Base-by-base conservation (phyloP, 2,888 invertebrate species). In the Sarcophaga caerulescens region DNA sequence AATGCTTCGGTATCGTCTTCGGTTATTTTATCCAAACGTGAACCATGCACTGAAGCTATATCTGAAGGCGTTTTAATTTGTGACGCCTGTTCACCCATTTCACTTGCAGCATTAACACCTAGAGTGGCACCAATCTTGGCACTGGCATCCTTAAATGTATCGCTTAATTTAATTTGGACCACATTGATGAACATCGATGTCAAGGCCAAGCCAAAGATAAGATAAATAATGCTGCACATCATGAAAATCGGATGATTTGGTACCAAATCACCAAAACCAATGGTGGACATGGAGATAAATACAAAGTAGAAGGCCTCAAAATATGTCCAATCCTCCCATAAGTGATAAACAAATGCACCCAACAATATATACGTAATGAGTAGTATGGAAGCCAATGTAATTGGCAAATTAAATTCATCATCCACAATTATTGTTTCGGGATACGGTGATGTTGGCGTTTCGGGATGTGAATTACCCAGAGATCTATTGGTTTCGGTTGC, bases 121-220 rank as follows among this genome's bases (percentile, higher is more conserved):
- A 98, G 97, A 3, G 97, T 97, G 35, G 97, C 96, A 3, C 97
- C 96, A 69, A 98, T 95, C 92, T 97, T 98, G 25, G 96, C 96
- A 90, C 97, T 97, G 0, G 97, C 97, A 88, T 96, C 95, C 89
- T 95, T 96, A 91, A 98, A 98, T 1, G 97, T 97, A 92, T 97
- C 95, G 68, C 96, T 96, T 65, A 96, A 90, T 91, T 95, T 96
- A 66, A 96, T 96, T 94, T 98, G 98, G 0, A 99, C 98, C 19
- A 99, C 98, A 91, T 98, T 99, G 90, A 99, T 97, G 93, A 98
- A 98, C 98, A 99, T 99, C 88, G 99, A 98, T 74, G 99, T 99
- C 23, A 99, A 94, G 0, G 99, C 98, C 84, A 99, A 94, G 10
- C 99, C 99, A 90, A 99, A 97, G 25, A 99, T 96, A 80, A 99